Base-by-base conservation (phyloP, 2,888 invertebrate genomes). In the Arctia plantaginis region DNA sequence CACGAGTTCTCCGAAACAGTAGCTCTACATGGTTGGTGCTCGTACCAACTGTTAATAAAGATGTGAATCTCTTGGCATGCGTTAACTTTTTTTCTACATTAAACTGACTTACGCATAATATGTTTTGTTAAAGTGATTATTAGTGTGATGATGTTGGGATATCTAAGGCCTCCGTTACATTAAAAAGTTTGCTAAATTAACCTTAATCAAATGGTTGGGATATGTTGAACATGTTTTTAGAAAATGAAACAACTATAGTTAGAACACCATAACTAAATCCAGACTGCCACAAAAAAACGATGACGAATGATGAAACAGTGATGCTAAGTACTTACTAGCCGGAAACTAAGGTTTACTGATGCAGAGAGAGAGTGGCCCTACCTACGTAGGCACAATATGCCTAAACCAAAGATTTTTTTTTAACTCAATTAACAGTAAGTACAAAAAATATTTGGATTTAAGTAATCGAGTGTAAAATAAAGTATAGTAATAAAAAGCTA, bases 1-100 rank as follows among this genome's bases (percentile, higher is more conserved):
- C 84, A 82, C 82, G 80, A 89, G 80, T 90, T 90, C 90, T 84
- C 77, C 85, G 90, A 90, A 90, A 90, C 88, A 87, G 89, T 89
- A 90, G 88, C 89, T 83, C 81, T 78, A 83, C 82, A 83, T 82
- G 77, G 86, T 90, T 88, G 89, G 89, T 88, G 89, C 89, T 85
- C 79, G 75, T 87, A 86, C 86, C 87, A 86, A 87, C 86, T 82
- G 80, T 85, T 87, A 87, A 89, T 90, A 89, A 88, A 89, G 90
- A 90, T 90, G 80, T 76, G 68, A 80, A 90, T 89, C 89, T 87
- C 77, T 82, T 77, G 71, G 82, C 79, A 73, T 77, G 82, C 75
- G 84, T 85, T 81, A 82, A 79, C 78, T 78, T 81, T 81, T 83
- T 76, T 75, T 77, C 76, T 64, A 44, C 73, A 68, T 74, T 66